Evolutionary conservation across 2,888 invertebrate species (phyloP).

Genomic region (Drosophila robusta): DNA sequence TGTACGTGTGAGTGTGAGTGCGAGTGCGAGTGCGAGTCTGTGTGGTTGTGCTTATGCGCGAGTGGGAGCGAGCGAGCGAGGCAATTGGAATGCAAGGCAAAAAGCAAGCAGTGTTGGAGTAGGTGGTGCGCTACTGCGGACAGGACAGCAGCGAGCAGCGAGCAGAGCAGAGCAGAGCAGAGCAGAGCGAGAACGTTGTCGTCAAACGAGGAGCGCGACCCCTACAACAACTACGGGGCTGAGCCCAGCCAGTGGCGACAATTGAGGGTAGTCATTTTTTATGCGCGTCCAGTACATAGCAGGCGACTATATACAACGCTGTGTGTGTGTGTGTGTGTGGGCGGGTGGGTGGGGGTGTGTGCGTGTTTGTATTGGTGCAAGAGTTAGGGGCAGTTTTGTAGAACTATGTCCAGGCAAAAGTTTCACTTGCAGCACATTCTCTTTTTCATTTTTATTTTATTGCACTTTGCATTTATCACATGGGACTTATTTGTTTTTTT

Average conservation of each 20-base stretch:
- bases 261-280: slow-evolving; percentile 68
- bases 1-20: slow-evolving; percentile 27
- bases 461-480: slow-evolving; percentile 23
- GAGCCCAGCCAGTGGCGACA: slow-evolving; percentile 62
- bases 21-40: slow-evolving; percentile 18
- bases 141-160: slow-evolving; percentile 19
- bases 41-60: slow-evolving; percentile 15
- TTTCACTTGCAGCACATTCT: slow-evolving; percentile 21
- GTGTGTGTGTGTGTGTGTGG: background rate
- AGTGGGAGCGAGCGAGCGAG: slow-evolving; percentile 30
- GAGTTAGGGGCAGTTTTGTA: slow-evolving; percentile 36
- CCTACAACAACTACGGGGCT: slow-evolving; percentile 35
- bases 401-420: slow-evolving; percentile 30
- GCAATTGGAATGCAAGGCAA: slow-evolving; percentile 47
- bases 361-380: slow-evolving; percentile 8
- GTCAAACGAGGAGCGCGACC: slow-evolving; percentile 37
- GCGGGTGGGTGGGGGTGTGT: slow-evolving; percentile 3
- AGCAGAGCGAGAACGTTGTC: slow-evolving; percentile 44
- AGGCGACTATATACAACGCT: slow-evolving; percentile 13
- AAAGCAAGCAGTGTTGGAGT: slow-evolving; percentile 41
- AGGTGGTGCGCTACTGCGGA: background rate
- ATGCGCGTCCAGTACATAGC: slow-evolving; percentile 46
- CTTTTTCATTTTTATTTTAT: background rate
- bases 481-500: background rate
- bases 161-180: slow-evolving; percentile 16